Base-by-base conservation (phyloP, 1,140 invertebrate genomes). In the Lepidotrigona ventralis region DNA sequence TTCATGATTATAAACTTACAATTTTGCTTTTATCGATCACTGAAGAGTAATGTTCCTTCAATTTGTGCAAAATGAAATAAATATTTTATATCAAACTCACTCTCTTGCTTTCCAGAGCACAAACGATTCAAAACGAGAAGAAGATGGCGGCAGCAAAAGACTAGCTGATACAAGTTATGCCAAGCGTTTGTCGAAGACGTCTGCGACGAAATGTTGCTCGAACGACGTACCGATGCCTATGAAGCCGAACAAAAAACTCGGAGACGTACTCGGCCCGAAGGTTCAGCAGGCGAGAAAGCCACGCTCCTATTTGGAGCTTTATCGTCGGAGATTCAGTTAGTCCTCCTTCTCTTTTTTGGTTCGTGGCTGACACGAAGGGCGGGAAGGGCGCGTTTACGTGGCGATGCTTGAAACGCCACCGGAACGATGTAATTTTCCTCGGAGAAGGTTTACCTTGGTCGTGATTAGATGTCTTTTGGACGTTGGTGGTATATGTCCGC, bases 301-400 rank as follows among this genome's bases (percentile, higher is more conserved):
- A n/a, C 71, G 64, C 17, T 90, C 88, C 33, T 92, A 92, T 74
- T 85, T 89, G 87, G 89, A 91, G 26, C 87, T 89, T 76, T 87
- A 92, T 84, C 85, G 75, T 51, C 86, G 79, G 14, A 90, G 81
- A 85, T 77, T 83, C 73, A 81, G 87, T 88, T 88, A 88, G 87
- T 88, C n/a, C 29, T 85, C 33, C 46, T 83, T 46, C 21, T 29
- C 85, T 23, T 29, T 83, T 46, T 58, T 60, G 23, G 68, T 66
- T 51, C 29, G 81, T 79, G 69, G 73, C 69, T 68, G 56, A 46
- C 53, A 33, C 73, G 19, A 76, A 12, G 64, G 19, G 23, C 53
- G 1, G 71, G 17, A 29, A 5, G 63, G 58, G 5, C 23, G 33
- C 71, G 51, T 76, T 68, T 81, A 74, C 54, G 66, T 39, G 54